Evolutionary conservation across 2,888 invertebrate species (phyloP).

Genomic region (Mechanitis mazaeus): DNA sequence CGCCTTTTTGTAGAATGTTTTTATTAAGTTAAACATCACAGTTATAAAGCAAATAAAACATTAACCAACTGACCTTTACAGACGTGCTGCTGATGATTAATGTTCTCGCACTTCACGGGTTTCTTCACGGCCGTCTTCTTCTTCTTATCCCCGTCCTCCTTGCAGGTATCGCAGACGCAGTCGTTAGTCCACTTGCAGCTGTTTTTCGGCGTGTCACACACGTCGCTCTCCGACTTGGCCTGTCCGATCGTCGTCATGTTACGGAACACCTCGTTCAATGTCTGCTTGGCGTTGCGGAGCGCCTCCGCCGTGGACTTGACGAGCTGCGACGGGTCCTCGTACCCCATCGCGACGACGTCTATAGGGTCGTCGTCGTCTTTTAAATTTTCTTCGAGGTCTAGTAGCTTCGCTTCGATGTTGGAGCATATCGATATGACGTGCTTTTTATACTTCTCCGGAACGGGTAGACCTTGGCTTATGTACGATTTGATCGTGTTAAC

Average conservation of each 20-base stretch:
- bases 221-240: constrained; percentile 58
- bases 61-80: constrained; percentile 57
- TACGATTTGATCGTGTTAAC: constrained; percentile 65
- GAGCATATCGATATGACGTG: constrained; percentile 65
- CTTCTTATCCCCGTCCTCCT: constrained; percentile 44
- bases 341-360: constrained; percentile 36
- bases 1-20: no score
- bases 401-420: constrained; percentile 55
- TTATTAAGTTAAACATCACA: no score
- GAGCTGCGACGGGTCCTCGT: constrained; percentile 53
- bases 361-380: constrained; percentile 32
- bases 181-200: constrained; percentile 69
- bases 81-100: constrained; percentile 61
- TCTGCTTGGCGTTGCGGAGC: constrained; percentile 58
- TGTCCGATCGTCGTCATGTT: constrained; percentile 56
- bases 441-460: constrained; percentile 63
- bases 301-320: constrained; percentile 67
- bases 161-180: constrained; percentile 54
- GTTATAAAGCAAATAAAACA: neutral
- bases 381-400: constrained; percentile 49
- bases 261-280: constrained; percentile 59
- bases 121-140: constrained; percentile 43
- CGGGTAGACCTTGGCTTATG: constrained; percentile 58
- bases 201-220: constrained; percentile 57
- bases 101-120: constrained; percentile 53